phyloP scores from a whole-genome alignment of 1,140 invertebrate species.

The Lordiphosa mommai region DNA sequence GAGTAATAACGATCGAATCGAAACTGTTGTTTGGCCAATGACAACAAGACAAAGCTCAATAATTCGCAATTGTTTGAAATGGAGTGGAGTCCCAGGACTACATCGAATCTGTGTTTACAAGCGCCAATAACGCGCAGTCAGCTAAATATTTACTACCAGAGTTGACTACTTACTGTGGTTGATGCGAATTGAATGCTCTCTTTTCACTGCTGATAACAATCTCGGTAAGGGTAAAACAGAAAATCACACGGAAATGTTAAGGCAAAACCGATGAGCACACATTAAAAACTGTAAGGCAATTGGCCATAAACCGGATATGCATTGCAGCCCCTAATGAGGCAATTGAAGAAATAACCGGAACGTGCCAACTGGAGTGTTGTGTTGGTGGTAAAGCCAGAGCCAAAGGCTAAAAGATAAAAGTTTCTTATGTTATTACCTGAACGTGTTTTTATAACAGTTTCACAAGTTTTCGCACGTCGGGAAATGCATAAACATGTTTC shows the following conservation, averaged over 20 bases:
- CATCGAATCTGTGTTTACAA: background rate
- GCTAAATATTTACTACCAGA: conserved; percentile 1
- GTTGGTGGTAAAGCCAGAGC: conserved; percentile 1
- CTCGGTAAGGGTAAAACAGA: background rate
- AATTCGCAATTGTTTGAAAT: conserved; percentile 14
- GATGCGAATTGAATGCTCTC: background rate
- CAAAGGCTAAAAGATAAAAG: conserved; percentile 36
- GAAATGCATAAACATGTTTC: conserved; percentile 59
- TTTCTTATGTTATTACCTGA: conserved; percentile 58
- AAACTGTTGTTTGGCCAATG: conserved; percentile 30
- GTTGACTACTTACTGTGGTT: background rate
- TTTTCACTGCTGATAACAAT: conserved; percentile 9
- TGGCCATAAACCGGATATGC: conserved; percentile 56
- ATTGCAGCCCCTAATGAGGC: conserved; percentile 59
- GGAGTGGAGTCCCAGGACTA: background rate
- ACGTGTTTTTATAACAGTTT: conserved; percentile 57
- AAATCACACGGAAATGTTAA: background rate
- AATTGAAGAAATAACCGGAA: conserved; percentile 58
- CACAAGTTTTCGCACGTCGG: conserved; percentile 42
- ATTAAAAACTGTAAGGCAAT: conserved; percentile 38
- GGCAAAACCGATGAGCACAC: conserved; percentile 9
- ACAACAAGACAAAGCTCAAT: conserved; percentile 8
- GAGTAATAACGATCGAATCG: conserved; percentile 32
- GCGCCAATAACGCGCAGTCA: background rate
- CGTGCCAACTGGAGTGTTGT: conserved; percentile 21